These are phyloP conservation scores for Lordiphosa mommai DNA, from an alignment of 1,140 invertebrate genomes.

Conservation along the genomic window DNA sequence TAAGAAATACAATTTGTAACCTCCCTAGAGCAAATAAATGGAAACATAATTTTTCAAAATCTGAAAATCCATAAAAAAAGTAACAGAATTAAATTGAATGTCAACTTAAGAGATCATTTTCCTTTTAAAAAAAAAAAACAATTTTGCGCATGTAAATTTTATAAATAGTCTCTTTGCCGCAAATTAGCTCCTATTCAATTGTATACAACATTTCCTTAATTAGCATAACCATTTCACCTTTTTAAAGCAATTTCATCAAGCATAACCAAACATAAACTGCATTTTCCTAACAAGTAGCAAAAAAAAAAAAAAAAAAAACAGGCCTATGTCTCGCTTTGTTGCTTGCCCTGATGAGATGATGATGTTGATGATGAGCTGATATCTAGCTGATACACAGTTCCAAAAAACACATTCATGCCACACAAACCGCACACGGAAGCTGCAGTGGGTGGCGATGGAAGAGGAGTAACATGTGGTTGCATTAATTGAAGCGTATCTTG, in stretches of 20 bases:
- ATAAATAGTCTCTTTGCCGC: too few relatives aligned
- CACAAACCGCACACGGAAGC: slow-evolving; percentile 58
- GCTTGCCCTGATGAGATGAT: slow-evolving; percentile 29
- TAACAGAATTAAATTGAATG: too few relatives aligned
- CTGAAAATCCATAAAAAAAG: too few relatives aligned
- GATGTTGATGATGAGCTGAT: slow-evolving; percentile 16
- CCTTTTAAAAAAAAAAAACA: too few relatives aligned
- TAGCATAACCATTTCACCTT: slow-evolving; percentile 26
- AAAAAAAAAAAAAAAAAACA: background rate
- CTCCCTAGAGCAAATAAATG: too few relatives aligned
- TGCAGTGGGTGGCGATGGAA: slow-evolving; percentile 5
- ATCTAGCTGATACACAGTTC: slow-evolving; percentile 11
- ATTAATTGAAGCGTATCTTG: slow-evolving; percentile 40
- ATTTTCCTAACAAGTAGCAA: slow-evolving; percentile 19
- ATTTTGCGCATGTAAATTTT: too few relatives aligned
- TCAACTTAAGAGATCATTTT: too few relatives aligned
- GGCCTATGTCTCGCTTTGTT: slow-evolving; percentile 49
- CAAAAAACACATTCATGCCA: background rate
- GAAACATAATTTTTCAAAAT: too few relatives aligned
- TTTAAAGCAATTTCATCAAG: slow-evolving; percentile 34
- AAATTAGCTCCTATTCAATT: too few relatives aligned
- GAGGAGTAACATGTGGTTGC: slow-evolving; percentile 11
- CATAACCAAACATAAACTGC: slow-evolving; percentile 41
- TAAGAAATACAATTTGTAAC: too few relatives aligned
- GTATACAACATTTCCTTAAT: slow-evolving; percentile 11